These are phyloP conservation scores for Oscheius sp. DNA, from an alignment of 2,888 invertebrate species.

Conservation along the genomic window DNA sequence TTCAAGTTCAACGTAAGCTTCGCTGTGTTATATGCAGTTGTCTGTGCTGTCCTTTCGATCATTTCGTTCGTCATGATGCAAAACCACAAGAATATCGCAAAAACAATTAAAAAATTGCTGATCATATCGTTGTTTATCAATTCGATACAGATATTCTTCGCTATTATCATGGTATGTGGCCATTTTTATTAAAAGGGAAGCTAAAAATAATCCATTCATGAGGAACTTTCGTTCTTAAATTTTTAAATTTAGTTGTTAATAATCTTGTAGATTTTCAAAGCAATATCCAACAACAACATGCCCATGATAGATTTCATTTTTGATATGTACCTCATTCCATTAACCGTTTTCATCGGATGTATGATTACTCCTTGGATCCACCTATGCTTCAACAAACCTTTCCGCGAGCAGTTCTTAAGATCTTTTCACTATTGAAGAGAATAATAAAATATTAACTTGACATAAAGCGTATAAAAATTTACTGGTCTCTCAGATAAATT, in stretches of 20 bases:
- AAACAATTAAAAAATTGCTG: neutral
- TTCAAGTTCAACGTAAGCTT: neutral
- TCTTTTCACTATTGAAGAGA: neutral
- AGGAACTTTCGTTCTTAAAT: too few relatives aligned
- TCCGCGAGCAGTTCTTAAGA: neutral
- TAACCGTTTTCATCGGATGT: neutral
- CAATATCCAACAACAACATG: neutral
- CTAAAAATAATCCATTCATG: neutral
- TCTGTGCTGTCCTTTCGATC: neutral
- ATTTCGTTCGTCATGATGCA: neutral
- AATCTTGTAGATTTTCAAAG: neutral
- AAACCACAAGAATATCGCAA: neutral
- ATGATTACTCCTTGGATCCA: neutral
- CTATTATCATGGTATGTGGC: neutral
- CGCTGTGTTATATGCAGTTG: neutral
- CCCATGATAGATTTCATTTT: neutral
- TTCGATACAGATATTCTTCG: neutral
- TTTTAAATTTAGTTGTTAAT: too few relatives aligned
- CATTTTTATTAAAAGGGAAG: neutral
- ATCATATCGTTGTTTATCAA: neutral
- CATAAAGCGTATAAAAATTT: neutral
- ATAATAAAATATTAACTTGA: neutral
- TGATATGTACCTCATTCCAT: neutral
- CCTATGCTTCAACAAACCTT: neutral
- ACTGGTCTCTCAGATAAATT: neutral